A percentile compares a stretch with the other conserved stretches of the same genome.
These are phyloP conservation scores for Athetis lepigone DNA, from an alignment of 2,888 invertebrate species.

Conservation along the genomic window DNA sequence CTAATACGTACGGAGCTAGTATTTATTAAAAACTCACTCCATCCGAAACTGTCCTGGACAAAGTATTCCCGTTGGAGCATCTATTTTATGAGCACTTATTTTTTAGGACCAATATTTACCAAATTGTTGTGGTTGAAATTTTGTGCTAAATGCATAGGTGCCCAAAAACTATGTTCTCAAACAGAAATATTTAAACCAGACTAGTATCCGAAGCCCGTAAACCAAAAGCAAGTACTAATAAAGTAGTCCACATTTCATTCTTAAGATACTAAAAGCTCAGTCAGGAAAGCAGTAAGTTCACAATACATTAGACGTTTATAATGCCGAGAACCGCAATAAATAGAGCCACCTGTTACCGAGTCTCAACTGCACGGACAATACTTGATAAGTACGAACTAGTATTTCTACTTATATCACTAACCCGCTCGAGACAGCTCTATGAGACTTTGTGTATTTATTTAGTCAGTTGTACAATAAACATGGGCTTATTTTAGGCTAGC, in stretches of 20 bases:
- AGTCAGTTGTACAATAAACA: too few relatives aligned
- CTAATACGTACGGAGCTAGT: too few relatives aligned
- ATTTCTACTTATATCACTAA: conserved; percentile 19
- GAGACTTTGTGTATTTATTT: background rate
- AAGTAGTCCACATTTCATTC: background rate
- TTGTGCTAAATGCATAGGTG: too few relatives aligned
- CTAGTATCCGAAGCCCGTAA: background rate
- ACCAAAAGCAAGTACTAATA: background rate
- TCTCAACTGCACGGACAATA: conserved; percentile 11
- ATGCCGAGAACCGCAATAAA: conserved; percentile 36
- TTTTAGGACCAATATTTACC: too few relatives aligned
- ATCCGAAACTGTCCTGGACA: too few relatives aligned
- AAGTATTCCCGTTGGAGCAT: too few relatives aligned
- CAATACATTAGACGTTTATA: conserved; percentile 43
- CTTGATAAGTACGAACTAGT: background rate
- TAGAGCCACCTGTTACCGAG: conserved; percentile 52
- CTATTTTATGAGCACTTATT: too few relatives aligned
- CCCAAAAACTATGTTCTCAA: too few relatives aligned
- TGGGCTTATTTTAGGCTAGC: too few relatives aligned
- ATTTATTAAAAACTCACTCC: too few relatives aligned
- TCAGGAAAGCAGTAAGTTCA: conserved; percentile 24
- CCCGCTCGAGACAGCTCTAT: conserved; percentile 1
- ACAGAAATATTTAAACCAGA: too few relatives aligned
- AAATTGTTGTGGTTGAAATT: too few relatives aligned
- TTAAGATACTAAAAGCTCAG: conserved; percentile 9